Evolutionary conservation across 2,888 invertebrate genomes (phyloP), one percentile per base, ranked within the genome.

Genomic region (Dorcus parallelipipedus): DNA sequence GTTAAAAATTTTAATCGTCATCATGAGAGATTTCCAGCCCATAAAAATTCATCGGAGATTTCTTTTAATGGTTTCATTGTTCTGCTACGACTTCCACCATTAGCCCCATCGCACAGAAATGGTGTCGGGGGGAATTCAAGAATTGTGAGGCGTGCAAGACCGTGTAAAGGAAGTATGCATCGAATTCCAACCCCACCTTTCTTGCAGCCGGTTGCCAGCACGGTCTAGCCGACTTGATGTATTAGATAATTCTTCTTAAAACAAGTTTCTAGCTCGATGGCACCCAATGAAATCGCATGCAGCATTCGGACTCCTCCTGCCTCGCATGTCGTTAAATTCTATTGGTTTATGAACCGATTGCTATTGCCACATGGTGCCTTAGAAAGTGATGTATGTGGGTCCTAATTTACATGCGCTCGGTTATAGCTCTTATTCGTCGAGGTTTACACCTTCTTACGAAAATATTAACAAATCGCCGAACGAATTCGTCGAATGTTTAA

Each of bases 231-330:
- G 54, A 55, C 55, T 52, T 59, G 59, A 59, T 59, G 52, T 59
- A 59, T 59, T 59, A 59, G 59, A 59, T 59, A 59, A 59, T 59
- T 59, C 59, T 59, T 59, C 55, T 49, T 55, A 52, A 23, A 50
- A 54, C 55, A 52, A 52, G 59, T 59, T 59, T 59, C 59, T 59
- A 55, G 59, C 49, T 43, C 55, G 51, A 45, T 48, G 48, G 38
- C 55, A 54, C 49, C 59, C 54, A 59, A 55, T 55, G 59, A 52
- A 55, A 55, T 47, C 41, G 59, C 55, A 42, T 43, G 45, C 50
- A 40, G 14, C 38, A 26, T 40, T 47, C 52, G 59, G 55, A 54
- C 59, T 59, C 59, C 59, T 59, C 59, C 59, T 54, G 59, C 38
- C 52, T 52, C 42, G 33, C 52, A 9, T 48, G 55, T 33, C 42